Conservation (phyloP, 2,797 vertebrate genomes). For the Macrochelys suwanniensis region DNA sequence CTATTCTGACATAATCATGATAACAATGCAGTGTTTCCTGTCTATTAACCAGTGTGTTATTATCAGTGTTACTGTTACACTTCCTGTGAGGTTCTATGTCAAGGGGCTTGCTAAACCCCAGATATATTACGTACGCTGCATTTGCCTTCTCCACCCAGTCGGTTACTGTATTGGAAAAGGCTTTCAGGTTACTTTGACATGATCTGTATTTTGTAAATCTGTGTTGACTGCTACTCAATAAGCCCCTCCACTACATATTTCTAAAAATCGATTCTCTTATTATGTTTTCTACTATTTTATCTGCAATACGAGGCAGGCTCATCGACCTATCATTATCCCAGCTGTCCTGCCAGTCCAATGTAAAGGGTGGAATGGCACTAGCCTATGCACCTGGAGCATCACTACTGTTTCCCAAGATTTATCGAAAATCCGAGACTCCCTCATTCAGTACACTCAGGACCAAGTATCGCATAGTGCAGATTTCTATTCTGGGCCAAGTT, state of each 20-base stretch:
- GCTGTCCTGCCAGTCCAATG: not conserved
- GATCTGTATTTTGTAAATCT: slow-evolving; percentile 15
- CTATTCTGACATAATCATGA: not conserved
- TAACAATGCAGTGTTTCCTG: not conserved
- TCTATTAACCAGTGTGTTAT: not conserved
- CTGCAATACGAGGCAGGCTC: not conserved
- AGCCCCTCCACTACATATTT: not conserved
- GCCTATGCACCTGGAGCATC: not conserved
- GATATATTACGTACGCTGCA: not conserved
- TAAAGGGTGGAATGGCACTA: not conserved
- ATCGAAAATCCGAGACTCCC: not conserved
- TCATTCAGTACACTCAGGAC: not conserved
- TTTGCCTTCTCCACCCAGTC: not conserved
- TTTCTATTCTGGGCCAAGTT: not conserved
- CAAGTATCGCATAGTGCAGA: not conserved
- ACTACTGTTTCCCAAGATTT: not conserved
- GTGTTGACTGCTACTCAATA: not conserved
- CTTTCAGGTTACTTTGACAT: not conserved
- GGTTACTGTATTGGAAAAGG: not conserved
- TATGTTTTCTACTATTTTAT: not conserved
- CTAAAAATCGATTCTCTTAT: not conserved
- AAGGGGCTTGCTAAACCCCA: not conserved
- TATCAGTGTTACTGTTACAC: not conserved
- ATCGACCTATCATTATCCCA: not conserved
- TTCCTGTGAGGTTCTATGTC: not conserved